Conservation (phyloP, 2,113 vertebrate genomes). For the Camelus bactrianus region DNA sequence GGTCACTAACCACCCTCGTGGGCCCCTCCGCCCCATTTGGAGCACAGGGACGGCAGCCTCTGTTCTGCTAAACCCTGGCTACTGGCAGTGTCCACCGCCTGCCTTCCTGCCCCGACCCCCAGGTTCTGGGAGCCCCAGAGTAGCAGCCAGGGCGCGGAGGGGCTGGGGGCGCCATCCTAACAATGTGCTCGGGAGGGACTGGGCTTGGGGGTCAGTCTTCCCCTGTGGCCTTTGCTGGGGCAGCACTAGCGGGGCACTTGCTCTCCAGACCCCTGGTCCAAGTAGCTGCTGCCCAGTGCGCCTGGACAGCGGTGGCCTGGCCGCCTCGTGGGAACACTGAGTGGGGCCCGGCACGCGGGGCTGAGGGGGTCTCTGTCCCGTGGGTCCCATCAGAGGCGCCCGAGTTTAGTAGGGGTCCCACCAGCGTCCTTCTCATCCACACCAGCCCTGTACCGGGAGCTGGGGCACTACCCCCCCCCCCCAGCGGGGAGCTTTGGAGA, state of each 20-base stretch:
- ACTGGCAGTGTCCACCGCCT: neutral
- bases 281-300: neutral
- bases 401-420: neutral
- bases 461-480: too few species aligned
- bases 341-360: rapidly evolving
- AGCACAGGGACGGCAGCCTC: rapidly evolving
- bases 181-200: neutral
- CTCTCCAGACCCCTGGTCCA: neutral
- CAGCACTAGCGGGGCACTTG: neutral
- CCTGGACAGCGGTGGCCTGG: neutral
- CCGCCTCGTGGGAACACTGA: neutral
- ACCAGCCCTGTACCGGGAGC: too few species aligned
- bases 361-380: neutral
- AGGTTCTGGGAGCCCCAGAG: neutral
- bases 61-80: neutral
- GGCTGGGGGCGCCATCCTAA: neutral
- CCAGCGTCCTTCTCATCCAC: neutral
- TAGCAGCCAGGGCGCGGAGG: neutral
- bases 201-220: too few species aligned
- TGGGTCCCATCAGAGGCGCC: neutral
- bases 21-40: neutral
- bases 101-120: neutral
- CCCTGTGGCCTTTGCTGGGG: neutral
- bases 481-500: neutral
- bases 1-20: neutral